Percentiles rank a stretch among this genome's conserved stretches.
Evolutionary conservation across 30 jellyfish, hydroid and myxozoan genomes (phyloP).

Genomic region (Aurelia sp.): DNA sequence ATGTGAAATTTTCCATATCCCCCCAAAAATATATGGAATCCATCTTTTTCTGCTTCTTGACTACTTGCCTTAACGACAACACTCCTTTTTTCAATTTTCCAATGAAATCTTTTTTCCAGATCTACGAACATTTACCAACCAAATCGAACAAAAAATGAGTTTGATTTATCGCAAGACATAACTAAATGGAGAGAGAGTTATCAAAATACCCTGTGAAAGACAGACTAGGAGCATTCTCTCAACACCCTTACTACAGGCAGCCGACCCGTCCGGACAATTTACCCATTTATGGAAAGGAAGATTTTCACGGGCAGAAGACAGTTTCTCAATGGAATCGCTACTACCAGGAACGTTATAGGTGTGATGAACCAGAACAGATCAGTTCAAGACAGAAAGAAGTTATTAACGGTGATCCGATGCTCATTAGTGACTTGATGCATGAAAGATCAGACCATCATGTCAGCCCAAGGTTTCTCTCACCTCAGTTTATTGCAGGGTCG

Average conservation of each 20-base stretch:
- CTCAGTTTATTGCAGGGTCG: conserved; percentile 37
- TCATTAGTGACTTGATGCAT: conserved; percentile 7
- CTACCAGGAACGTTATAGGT: not conserved
- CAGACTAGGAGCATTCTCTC: conserved; percentile 20
- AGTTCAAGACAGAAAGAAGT: conserved; percentile 3
- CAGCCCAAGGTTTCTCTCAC: conserved; percentile 50
- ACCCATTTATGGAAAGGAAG: conserved; percentile 12
- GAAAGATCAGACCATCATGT: conserved; percentile 23
- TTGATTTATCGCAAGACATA: not conserved
- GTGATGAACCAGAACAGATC: not conserved
- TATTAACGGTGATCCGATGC: conserved; percentile 66
- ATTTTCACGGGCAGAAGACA: not conserved
- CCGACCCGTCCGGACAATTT: conserved; percentile 32
- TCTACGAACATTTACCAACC: too few relatives aligned
- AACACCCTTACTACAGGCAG: conserved; percentile 19
- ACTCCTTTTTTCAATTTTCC: too few relatives aligned
- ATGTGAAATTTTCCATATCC: too few relatives aligned
- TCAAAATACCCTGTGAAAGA: conserved; percentile 24
- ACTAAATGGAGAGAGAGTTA: not conserved
- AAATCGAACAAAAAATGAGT: too few relatives aligned
- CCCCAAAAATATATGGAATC: too few relatives aligned
- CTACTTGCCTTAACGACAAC: too few relatives aligned
- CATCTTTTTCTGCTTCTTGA: too few relatives aligned
- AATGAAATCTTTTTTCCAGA: too few relatives aligned
- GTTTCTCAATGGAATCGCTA: conserved; percentile 5